phyloP scores from a whole-genome alignment of 2,113 vertebrate species.

The Felis chaus region DNA sequence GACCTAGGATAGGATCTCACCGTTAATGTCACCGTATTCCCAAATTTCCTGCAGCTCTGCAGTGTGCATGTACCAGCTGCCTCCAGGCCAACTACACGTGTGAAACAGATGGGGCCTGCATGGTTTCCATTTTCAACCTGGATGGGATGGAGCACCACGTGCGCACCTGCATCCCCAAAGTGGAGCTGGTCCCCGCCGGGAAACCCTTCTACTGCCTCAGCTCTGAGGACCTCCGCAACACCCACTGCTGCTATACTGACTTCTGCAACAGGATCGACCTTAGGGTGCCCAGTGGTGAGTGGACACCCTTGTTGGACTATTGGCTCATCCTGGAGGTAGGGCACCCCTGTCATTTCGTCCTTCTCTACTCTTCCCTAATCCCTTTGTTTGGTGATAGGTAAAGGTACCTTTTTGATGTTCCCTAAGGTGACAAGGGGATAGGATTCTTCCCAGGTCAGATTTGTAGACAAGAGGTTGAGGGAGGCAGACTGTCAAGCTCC shows the following conservation, averaged over 20 bases:
- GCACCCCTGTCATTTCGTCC: not conserved
- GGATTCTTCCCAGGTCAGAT: not conserved
- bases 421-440: not conserved
- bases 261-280: constrained; percentile 97
- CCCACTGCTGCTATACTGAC: constrained; percentile 97
- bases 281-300: constrained; percentile 92
- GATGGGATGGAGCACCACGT: constrained; percentile 90
- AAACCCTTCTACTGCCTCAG: constrained; percentile 97
- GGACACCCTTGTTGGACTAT: constrained; percentile 14
- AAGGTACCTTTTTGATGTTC: not conserved
- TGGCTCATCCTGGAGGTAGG: constrained; percentile 27
- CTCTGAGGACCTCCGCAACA: constrained; percentile 93
- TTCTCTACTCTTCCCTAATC: not conserved
- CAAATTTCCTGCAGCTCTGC: constrained; percentile 86
- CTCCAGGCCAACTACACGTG: constrained; percentile 93
- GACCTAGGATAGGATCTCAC: not conserved
- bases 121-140: constrained; percentile 94
- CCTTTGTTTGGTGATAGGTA: not conserved
- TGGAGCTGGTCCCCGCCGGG: constrained; percentile 91
- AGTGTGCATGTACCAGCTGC: constrained; percentile 94
- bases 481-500: not conserved
- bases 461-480: not conserved
- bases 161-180: constrained; percentile 92
- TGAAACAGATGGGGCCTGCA: constrained; percentile 97
- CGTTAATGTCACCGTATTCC: not conserved